These are phyloP conservation scores for Arctocebus calabarensis DNA, from an alignment of 2,797 vertebrate genomes.

Conservation along the genomic window DNA sequence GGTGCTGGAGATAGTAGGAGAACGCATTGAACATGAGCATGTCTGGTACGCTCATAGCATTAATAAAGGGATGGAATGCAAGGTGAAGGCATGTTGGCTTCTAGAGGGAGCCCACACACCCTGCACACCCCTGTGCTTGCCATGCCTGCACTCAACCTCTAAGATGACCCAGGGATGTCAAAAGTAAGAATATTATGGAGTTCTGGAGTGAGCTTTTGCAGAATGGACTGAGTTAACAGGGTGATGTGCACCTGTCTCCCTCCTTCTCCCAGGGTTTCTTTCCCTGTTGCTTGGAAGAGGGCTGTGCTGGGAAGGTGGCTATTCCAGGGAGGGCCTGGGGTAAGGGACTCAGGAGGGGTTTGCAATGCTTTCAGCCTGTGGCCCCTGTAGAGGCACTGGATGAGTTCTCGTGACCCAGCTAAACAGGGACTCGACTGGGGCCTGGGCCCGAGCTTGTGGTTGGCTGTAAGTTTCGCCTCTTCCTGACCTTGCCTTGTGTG, in stretches of 20 bases:
- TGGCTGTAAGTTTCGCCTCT: background rate
- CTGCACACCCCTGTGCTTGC: accelerated
- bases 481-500: accelerated
- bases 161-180: background rate
- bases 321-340: background rate
- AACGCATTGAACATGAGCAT: background rate
- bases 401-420: background rate
- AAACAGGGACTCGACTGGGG: background rate
- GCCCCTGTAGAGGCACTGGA: background rate
- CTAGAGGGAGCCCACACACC: background rate
- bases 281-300: background rate
- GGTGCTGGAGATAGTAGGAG: background rate
- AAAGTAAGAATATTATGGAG: background rate
- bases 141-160: background rate
- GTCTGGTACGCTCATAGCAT: background rate
- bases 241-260: background rate
- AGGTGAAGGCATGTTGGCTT: background rate
- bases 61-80: slow-evolving; percentile 41
- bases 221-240: background rate
- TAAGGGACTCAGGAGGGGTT: background rate
- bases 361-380: background rate
- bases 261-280: background rate
- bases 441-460: too few relatives aligned
- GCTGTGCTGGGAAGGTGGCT: background rate
- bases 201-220: background rate